Evolutionary conservation across 1,140 invertebrate species (phyloP).

Genomic region (Halesus radiatus): DNA sequence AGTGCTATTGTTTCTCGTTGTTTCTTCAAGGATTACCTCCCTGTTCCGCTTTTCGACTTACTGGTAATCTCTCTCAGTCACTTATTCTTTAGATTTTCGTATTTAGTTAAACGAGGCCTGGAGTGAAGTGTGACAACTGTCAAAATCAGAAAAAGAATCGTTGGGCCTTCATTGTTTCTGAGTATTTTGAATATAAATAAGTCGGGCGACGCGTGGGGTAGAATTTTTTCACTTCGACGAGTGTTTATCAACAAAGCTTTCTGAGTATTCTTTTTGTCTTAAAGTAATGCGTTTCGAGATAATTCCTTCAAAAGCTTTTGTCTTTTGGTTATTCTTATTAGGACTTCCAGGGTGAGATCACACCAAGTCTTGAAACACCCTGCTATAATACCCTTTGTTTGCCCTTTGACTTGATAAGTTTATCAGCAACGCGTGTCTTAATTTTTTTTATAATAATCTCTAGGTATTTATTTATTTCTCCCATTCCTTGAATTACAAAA

Average conservation of each 20-base stretch:
- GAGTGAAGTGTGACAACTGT: constrained; percentile 46
- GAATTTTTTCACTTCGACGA: constrained; percentile 13
- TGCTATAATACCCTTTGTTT: constrained; percentile 12
- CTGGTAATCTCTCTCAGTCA: constrained; percentile 3
- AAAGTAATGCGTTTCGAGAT: constrained; percentile 53
- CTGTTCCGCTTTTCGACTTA: neutral
- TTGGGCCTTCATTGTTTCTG: constrained; percentile 51
- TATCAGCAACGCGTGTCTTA: neutral
- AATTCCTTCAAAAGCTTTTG: constrained; percentile 45
- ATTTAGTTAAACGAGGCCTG: constrained; percentile 28
- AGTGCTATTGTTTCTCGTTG: constrained; percentile 8
- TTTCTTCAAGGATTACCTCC: constrained; percentile 19
- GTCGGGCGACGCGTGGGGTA: constrained; percentile 48
- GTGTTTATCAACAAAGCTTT: constrained; percentile 53
- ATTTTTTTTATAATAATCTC: neutral
- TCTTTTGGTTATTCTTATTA: constrained; percentile 56
- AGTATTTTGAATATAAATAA: constrained; percentile 44
- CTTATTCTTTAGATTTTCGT: neutral
- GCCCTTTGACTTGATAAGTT: neutral
- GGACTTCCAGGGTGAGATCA: constrained; percentile 48
- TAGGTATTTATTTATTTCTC: no score
- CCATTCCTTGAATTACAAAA: no score
- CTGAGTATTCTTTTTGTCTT: constrained; percentile 48
- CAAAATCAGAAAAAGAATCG: constrained; percentile 48
- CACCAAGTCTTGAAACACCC: constrained; percentile 21